These are phyloP conservation scores for Chrysina gloriosa DNA, from an alignment of 2,888 invertebrate species.

Conservation along the genomic window DNA sequence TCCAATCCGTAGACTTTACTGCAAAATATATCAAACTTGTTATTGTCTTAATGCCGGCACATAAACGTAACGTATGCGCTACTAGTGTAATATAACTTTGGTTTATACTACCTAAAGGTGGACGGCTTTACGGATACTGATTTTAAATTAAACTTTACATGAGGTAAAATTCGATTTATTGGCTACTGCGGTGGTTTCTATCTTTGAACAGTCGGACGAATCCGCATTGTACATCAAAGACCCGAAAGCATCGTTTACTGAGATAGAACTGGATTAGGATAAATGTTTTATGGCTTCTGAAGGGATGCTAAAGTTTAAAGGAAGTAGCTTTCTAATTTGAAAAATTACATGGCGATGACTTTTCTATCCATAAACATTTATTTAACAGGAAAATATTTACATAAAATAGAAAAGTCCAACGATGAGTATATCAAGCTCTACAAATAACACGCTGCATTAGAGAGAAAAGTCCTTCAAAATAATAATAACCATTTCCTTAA, in stretches of 20 bases:
- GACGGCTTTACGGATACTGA: slow-evolving; percentile 28
- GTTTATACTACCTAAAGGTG: slow-evolving; percentile 16
- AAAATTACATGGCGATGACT: too few relatives aligned
- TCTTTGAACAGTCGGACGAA: background rate
- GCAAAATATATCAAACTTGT: slow-evolving; percentile 16
- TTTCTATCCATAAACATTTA: background rate
- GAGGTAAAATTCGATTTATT: slow-evolving; percentile 21
- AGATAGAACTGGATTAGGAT: slow-evolving; percentile 18
- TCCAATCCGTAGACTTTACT: background rate
- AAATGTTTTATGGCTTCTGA: slow-evolving; percentile 16
- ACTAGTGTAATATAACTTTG: slow-evolving; percentile 4
- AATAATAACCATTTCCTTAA: too few relatives aligned
- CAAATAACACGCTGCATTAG: too few relatives aligned
- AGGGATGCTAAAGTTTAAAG: too few relatives aligned
- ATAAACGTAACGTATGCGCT: slow-evolving; percentile 19
- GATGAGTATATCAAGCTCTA: too few relatives aligned
- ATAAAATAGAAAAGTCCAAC: too few relatives aligned
- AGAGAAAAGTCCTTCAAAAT: too few relatives aligned
- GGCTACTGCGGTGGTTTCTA: slow-evolving; percentile 11
- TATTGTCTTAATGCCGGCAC: background rate
- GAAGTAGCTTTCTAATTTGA: too few relatives aligned
- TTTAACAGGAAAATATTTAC: background rate
- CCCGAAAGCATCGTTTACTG: slow-evolving; percentile 14
- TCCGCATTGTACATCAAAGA: background rate
- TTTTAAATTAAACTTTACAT: slow-evolving; percentile 32